phyloP scores from a whole-genome alignment of 2,888 invertebrate genomes.

The Mythimna lalbum region DNA sequence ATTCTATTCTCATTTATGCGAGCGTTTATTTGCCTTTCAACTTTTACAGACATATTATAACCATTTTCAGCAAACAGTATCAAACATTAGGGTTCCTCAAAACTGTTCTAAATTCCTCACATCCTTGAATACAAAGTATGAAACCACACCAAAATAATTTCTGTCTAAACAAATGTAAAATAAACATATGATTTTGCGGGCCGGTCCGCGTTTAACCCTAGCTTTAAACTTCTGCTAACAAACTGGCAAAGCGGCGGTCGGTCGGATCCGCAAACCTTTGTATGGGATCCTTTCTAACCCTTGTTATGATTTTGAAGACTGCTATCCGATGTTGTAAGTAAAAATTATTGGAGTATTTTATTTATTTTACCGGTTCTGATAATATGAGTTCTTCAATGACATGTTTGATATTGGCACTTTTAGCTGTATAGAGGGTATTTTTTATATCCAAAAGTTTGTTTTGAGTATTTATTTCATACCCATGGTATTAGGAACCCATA shows the following conservation, averaged over 20 bases:
- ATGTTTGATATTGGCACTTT: conserved; percentile 2
- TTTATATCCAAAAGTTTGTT: not conserved
- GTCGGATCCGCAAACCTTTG: conserved; percentile 78
- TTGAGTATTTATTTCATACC: too few species aligned
- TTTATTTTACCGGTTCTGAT: conserved; percentile 37
- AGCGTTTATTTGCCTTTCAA: not conserved
- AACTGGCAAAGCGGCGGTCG: conserved; percentile 75
- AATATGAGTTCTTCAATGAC: not conserved
- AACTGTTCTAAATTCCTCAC: conserved; percentile 56
- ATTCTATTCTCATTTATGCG: too few species aligned
- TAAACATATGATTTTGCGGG: conserved; percentile 77
- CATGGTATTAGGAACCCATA: not conserved
- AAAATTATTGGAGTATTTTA: conserved; percentile 60
- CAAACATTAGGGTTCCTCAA: conserved; percentile 34
- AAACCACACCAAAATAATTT: conserved; percentile 71
- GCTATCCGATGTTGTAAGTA: conserved; percentile 62
- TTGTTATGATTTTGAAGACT: conserved; percentile 77
- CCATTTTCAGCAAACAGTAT: conserved; percentile 4
- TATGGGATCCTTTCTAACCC: conserved; percentile 69
- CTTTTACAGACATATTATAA: not conserved
- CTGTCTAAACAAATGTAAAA: conserved; percentile 74
- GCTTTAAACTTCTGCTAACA: conserved; percentile 77
- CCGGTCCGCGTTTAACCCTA: conserved; percentile 72
- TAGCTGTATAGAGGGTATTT: not conserved
- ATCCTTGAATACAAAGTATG: conserved; percentile 37